phyloP scores from a whole-genome alignment of 2,888 invertebrate species.

The Drosophila subsilvestris region DNA sequence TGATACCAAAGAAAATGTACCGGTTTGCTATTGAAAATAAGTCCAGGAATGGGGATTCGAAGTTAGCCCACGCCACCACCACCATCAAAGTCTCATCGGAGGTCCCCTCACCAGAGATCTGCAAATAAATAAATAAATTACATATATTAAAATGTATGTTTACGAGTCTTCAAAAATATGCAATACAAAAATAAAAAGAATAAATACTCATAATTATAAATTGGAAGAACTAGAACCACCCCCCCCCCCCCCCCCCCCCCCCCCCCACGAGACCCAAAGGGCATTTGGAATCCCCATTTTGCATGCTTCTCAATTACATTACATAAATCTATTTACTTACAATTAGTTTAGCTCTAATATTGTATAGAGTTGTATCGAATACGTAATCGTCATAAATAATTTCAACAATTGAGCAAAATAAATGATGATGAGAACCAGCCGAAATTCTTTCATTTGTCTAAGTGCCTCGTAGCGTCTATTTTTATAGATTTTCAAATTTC shows the following conservation, averaged over 20 bases:
- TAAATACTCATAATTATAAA: neutral
- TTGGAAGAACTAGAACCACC: no score
- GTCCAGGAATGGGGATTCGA: slow-evolving; percentile 19
- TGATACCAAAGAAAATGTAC: slow-evolving; percentile 24
- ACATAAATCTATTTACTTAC: slow-evolving; percentile 29
- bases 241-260: no score
- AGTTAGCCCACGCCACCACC: neutral
- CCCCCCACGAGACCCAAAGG: neutral
- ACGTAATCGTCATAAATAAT: slow-evolving; percentile 53
- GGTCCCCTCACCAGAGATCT: no score
- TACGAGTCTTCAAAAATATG: neutral
- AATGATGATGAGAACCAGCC: slow-evolving; percentile 30
- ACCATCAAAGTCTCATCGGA: neutral
- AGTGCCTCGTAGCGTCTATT: slow-evolving; percentile 18
- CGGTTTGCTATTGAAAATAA: slow-evolving; percentile 33
- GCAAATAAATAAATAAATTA: neutral
- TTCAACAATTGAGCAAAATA: slow-evolving; percentile 39
- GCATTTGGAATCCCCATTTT: neutral
- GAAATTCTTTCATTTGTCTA: slow-evolving; percentile 17
- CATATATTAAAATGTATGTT: neutral
- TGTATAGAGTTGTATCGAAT: slow-evolving; percentile 47
- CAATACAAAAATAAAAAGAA: neutral
- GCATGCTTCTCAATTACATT: neutral
- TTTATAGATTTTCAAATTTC: slow-evolving; percentile 22
- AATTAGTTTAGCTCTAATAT: slow-evolving; percentile 51